Evolutionary conservation across 1,140 invertebrate genomes (phyloP).

Genomic region (Drosophila pruinosa): DNA sequence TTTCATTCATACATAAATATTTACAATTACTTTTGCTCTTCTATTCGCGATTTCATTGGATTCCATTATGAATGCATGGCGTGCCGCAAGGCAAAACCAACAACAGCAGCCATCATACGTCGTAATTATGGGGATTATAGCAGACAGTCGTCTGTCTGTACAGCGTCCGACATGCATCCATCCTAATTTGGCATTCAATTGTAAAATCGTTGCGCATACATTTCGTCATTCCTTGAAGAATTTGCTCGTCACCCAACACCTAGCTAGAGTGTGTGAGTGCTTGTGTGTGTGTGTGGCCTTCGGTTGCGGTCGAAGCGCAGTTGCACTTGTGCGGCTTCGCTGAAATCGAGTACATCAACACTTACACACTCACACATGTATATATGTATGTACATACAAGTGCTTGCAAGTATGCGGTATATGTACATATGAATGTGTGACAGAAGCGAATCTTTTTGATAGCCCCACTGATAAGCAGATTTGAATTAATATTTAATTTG

Average conservation of each 20-base stretch:
- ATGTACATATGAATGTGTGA: background rate
- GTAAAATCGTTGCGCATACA: slow-evolving; percentile 66
- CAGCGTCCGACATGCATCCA: slow-evolving; percentile 29
- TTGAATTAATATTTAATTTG: no score
- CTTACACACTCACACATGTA: background rate
- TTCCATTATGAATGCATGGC: slow-evolving; percentile 70
- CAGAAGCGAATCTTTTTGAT: background rate
- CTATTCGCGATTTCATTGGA: slow-evolving; percentile 19
- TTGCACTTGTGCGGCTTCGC: slow-evolving; percentile 68
- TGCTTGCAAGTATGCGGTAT: no score
- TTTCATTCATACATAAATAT: slow-evolving; percentile 35
- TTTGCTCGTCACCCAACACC: slow-evolving; percentile 43
- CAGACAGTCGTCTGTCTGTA: slow-evolving; percentile 16
- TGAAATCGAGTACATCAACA: slow-evolving; percentile 23
- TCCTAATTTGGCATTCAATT: slow-evolving; percentile 75
- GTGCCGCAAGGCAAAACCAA: slow-evolving; percentile 41
- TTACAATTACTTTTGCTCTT: slow-evolving; percentile 49
- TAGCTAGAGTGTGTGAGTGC: background rate
- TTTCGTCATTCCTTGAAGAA: slow-evolving; percentile 68
- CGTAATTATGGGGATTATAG: slow-evolving; percentile 45
- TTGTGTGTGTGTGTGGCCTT: slow-evolving; percentile 48
- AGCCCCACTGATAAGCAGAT: slow-evolving; percentile 25
- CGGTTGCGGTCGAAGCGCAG: slow-evolving; percentile 61
- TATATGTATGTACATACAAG: slow-evolving; percentile 1
- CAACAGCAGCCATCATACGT: background rate